phyloP scores from a whole-genome alignment of 2,797 vertebrate species.

The Antennarius maculatus region DNA sequence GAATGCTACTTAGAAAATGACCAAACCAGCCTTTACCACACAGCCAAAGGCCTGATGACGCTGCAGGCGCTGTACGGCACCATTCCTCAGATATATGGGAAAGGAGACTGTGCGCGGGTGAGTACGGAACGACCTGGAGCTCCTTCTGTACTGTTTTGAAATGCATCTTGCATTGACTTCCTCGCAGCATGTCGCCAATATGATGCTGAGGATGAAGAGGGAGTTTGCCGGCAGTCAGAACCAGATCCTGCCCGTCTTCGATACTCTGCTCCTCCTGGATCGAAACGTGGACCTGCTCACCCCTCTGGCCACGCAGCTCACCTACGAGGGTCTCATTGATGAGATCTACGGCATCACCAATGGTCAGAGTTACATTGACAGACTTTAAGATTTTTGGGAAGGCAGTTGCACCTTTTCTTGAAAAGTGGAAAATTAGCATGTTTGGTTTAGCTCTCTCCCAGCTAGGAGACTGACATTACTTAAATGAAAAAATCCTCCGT shows the following conservation, averaged over 20 bases:
- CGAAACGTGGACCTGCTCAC: constrained; percentile 95
- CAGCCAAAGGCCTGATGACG: constrained; percentile 96
- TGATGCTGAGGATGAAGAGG: constrained; percentile 99
- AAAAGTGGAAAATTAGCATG: no score
- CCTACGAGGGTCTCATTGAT: constrained; percentile 97
- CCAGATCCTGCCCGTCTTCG: constrained; percentile 93
- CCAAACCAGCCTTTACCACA: constrained; percentile 96
- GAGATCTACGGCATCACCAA: constrained; percentile 97
- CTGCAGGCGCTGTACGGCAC: constrained; percentile 96
- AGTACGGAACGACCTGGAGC: constrained; percentile 32
- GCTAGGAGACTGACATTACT: no score
- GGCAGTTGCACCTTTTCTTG: no score
- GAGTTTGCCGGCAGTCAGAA: constrained; percentile 96
- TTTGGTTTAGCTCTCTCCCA: no score
- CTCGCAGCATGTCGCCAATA: constrained; percentile 94
- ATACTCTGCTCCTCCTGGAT: constrained; percentile 94
- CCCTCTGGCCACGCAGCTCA: constrained; percentile 93
- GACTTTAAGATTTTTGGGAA: no score
- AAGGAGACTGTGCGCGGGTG: constrained; percentile 96
- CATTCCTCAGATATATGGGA: constrained; percentile 97
- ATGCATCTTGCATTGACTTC: neutral
- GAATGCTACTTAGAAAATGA: constrained; percentile 98
- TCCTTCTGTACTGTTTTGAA: neutral
- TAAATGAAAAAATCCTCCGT: no score
- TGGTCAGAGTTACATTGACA: constrained; percentile 77